Percentiles rank a stretch among this genome's conserved stretches.
These are phyloP conservation scores for Mobula birostris DNA, from an alignment of 2,113 vertebrate genomes.

Conservation along the genomic window DNA sequence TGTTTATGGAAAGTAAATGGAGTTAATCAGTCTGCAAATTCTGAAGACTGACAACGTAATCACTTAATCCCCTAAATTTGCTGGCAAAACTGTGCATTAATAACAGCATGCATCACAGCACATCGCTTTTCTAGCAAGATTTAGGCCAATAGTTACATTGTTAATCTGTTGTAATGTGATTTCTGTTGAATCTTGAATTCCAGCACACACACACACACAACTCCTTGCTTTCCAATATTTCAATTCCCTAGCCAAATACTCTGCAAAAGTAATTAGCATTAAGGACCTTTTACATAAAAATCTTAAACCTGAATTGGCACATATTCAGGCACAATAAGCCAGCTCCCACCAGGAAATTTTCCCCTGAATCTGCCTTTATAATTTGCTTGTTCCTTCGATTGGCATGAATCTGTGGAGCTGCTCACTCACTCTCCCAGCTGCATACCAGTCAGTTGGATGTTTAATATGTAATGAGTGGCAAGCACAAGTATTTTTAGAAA, in stretches of 20 bases:
- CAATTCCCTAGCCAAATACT: not conserved
- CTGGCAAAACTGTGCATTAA: not conserved
- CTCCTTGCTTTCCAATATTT: not conserved
- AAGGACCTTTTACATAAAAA: not conserved
- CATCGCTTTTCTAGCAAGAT: not conserved
- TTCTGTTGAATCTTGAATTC: not conserved
- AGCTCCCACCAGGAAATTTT: not conserved
- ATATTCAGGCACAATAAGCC: not conserved
- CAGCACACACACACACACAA: too few relatives aligned
- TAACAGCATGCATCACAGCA: not conserved
- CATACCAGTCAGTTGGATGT: not conserved
- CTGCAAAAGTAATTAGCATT: slow-evolving; percentile 5
- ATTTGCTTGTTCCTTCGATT: not conserved
- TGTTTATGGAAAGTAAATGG: not conserved
- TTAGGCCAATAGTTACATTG: not conserved
- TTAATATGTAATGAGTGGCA: not conserved
- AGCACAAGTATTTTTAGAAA: not conserved
- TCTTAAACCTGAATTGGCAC: not conserved
- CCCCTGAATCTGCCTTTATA: not conserved
- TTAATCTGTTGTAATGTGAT: not conserved
- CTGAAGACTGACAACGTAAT: not conserved
- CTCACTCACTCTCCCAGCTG: not conserved
- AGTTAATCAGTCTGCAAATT: not conserved
- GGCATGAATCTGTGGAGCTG: not conserved
- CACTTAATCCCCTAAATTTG: not conserved